phyloP scores from a whole-genome alignment of 2,888 invertebrate genomes.

The Hydrotaea cyrtoneurina region DNA sequence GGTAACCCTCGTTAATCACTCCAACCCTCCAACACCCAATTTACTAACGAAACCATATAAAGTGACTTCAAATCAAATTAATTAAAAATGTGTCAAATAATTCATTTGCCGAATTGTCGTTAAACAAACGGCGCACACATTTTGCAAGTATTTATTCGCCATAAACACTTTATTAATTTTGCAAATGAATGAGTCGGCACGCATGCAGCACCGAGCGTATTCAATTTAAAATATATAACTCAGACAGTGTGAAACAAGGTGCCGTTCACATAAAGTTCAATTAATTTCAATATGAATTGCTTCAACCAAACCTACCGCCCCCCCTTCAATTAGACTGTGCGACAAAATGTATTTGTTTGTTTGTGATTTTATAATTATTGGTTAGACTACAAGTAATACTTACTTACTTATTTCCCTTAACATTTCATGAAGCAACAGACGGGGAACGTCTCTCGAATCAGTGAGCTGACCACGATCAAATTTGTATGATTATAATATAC shows the following conservation, averaged over 20 bases:
- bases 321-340: no score
- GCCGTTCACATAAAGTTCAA: not conserved
- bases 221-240: not conserved
- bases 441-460: no score
- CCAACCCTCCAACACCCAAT: not conserved
- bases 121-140: not conserved
- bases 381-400: no score
- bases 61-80: not conserved
- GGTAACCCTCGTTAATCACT: not conserved
- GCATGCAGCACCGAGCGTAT: not conserved
- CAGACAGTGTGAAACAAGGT: not conserved
- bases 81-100: conserved; percentile 15
- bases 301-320: no score
- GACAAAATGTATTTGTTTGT: no score
- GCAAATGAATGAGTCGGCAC: conserved; percentile 1
- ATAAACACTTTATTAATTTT: conserved; percentile 28
- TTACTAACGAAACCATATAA: conserved; percentile 11
- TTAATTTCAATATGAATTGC: not conserved
- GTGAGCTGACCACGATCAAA: no score
- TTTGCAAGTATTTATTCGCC: not conserved
- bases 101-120: conserved; percentile 28
- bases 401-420: no score
- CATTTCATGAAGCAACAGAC: no score
- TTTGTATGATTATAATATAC: no score
- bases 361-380: no score